Evolutionary conservation across 2,888 invertebrate species (phyloP).

Genomic region (Tinea pellionella): DNA sequence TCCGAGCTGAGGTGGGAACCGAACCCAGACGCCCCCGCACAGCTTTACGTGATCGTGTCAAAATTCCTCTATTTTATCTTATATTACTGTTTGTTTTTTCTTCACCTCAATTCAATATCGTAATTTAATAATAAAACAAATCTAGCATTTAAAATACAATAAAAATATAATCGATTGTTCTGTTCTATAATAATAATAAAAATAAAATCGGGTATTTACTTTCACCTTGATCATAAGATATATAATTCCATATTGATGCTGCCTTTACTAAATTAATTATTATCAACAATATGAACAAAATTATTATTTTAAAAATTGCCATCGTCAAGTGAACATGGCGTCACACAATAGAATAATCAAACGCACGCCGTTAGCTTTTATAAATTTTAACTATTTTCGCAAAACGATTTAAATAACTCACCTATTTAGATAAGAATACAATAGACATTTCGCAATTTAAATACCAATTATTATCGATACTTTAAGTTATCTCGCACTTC

Average conservation of each 20-base stretch:
- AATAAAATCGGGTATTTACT: neutral
- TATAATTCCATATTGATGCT: conserved; percentile 26
- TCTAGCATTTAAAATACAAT: too few species aligned
- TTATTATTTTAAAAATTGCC: conserved; percentile 16
- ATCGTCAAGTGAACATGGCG: neutral
- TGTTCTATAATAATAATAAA: neutral
- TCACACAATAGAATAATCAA: neutral
- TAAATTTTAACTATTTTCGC: conserved; percentile 8
- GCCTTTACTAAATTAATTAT: conserved; percentile 22
- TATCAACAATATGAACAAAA: neutral
- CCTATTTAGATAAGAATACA: conserved; percentile 6
- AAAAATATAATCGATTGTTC: too few species aligned
- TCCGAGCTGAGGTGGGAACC: too few species aligned
- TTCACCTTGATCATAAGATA: conserved; percentile 13
- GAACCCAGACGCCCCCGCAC: too few species aligned
- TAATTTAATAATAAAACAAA: too few species aligned
- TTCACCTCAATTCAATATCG: too few species aligned
- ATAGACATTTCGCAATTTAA: neutral
- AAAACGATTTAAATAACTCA: neutral
- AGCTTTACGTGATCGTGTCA: too few species aligned
- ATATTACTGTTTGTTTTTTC: too few species aligned
- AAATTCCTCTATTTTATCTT: too few species aligned
- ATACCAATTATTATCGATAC: neutral
- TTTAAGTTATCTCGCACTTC: conserved; percentile 1
- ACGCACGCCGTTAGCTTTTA: neutral